Evolutionary conservation across 1,140 invertebrate genomes (phyloP), one percentile per base, ranked within the genome.

Genomic region (Hycleus phaleratus): DNA sequence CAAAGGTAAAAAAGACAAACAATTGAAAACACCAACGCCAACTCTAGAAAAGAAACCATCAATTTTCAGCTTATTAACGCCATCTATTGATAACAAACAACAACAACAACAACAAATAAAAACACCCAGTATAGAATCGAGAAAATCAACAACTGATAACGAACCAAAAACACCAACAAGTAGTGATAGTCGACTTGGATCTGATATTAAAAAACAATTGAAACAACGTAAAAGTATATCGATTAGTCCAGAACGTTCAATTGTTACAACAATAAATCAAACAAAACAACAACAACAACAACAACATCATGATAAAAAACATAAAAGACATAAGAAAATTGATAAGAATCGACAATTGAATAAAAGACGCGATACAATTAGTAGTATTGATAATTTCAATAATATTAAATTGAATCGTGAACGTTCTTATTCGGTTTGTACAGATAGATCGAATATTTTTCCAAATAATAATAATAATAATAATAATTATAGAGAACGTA

Each of bases 401-500:
- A 42, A 42, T 42, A 8, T 42, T 5, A 56, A 60, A 3, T 42
- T 60, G 1, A 54, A 62, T n/a, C 50, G 71, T 5, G 70, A 71
- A 54, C 55, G 72, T 5, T 72, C 71, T 8, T 68, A 59, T 44
- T 72, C 71, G 6, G 62, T 73, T 2, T 71, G 69, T 56, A 73
- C 72, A 0, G 72, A 73, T 26, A 25, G 71, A 38, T 71, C 70
- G 0, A 66, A 68, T 49, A 60, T 62, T 11, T 50, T 67, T 56
- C 62, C 39, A 9, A 71, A 18, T 18, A 18, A 18, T 18, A 18
- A 18, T 18, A 18, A 18, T 12, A 12, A 12, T 18, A 18, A 66
- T 54, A 66, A 72, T 58, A 66, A 58, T 46, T 73, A 75, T 24
- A 78, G 83, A 39, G 85, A 87, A 63, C 79, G 82, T n/a, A 85